Conservation (phyloP, 2,797 vertebrate genomes). For the Notoglanidium macrostoma region DNA sequence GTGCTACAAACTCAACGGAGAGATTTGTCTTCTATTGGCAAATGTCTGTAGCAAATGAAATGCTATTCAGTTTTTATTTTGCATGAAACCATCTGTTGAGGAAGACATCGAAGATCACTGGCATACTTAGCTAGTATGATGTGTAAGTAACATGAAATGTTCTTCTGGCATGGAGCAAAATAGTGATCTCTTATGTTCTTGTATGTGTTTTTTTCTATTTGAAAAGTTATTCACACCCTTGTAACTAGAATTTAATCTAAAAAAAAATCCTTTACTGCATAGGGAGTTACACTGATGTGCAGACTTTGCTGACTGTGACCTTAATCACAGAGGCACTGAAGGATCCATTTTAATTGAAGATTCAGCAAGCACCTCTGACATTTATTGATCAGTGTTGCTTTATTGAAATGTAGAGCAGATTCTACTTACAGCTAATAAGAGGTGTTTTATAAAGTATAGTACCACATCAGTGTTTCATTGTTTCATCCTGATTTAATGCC, state of each 20-base stretch:
- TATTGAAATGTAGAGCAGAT: constrained; percentile 60
- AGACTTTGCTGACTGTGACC: constrained; percentile 52
- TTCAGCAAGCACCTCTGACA: constrained; percentile 53
- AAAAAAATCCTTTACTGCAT: neutral
- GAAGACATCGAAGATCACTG: neutral
- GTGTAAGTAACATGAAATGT: neutral
- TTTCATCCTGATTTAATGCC: constrained; percentile 11
- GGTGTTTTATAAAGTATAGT: constrained; percentile 57
- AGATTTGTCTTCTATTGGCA: neutral
- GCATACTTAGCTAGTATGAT: neutral
- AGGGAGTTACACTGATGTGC: constrained; percentile 20
- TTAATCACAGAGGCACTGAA: constrained; percentile 37
- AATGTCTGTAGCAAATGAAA: neutral
- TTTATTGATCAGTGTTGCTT: constrained; percentile 61
- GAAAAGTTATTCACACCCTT: neutral
- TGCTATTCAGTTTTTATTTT: neutral
- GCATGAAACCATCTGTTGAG: neutral
- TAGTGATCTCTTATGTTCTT: neutral
- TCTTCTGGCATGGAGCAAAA: neutral
- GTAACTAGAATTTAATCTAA: neutral
- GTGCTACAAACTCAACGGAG: neutral
- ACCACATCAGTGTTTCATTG: constrained; percentile 40
- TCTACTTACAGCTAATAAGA: constrained; percentile 57
- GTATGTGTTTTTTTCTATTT: neutral
- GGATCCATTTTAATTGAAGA: constrained; percentile 59